These are phyloP conservation scores for Novumbra hubbsi DNA, from an alignment of 2,797 vertebrate species.

Conservation along the genomic window DNA sequence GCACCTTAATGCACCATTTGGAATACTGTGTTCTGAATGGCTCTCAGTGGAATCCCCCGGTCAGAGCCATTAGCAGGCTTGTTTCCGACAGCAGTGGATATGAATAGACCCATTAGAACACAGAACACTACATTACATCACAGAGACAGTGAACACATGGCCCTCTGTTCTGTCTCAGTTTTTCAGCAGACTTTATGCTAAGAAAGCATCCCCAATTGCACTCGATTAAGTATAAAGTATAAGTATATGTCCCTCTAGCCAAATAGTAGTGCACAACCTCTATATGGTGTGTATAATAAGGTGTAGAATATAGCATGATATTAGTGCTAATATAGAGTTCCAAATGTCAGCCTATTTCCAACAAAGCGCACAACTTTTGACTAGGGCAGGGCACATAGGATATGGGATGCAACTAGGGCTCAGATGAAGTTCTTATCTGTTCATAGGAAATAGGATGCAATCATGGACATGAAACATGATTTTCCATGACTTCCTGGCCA, in stretches of 20 bases:
- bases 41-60: neutral
- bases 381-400: no score
- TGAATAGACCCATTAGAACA: constrained; percentile 42
- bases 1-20: no score
- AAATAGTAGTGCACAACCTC: neutral
- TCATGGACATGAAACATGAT: neutral
- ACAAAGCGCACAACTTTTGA: no score
- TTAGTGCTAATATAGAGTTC: no score
- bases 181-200: neutral
- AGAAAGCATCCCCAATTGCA: neutral
- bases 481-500: neutral
- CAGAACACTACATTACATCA: constrained; percentile 43
- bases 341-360: no score
- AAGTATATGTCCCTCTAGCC: neutral
- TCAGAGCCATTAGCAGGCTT: neutral
- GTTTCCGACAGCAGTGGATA: neutral
- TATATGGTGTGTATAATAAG: neutral
- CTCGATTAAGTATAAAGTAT: neutral
- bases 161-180: constrained; percentile 1
- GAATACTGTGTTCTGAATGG: no score
- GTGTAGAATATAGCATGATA: neutral
- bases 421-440: no score
- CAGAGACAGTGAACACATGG: constrained; percentile 40
- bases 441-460: neutral
- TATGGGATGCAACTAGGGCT: no score